These are phyloP conservation scores for Chamaea fasciata DNA, from an alignment of 2,113 vertebrate species.

Conservation along the genomic window DNA sequence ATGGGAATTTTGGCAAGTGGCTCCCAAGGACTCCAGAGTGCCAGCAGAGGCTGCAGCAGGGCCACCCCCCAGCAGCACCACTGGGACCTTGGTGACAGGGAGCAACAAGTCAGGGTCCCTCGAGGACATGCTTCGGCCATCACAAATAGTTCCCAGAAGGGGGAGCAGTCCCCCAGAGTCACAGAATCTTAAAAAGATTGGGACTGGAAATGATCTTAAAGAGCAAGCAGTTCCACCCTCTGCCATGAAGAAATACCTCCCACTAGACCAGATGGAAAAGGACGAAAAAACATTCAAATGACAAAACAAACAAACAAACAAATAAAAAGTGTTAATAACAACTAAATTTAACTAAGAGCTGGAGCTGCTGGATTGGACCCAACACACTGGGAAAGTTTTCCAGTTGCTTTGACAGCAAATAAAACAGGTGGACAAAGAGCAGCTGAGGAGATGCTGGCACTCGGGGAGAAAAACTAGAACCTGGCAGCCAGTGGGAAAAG, in stretches of 20 bases:
- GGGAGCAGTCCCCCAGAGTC: neutral
- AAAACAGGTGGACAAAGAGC: neutral
- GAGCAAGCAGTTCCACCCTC: neutral
- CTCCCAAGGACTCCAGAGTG: neutral
- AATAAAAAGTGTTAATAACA: neutral
- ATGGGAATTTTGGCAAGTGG: neutral
- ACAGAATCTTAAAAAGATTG: neutral
- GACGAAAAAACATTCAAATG: neutral
- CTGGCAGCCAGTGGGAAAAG: neutral
- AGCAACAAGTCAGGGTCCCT: neutral
- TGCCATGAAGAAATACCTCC: neutral
- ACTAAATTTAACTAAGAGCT: neutral
- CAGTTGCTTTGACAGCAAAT: neutral
- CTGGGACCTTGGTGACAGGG: neutral
- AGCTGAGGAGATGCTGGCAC: neutral
- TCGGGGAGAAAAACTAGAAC: neutral
- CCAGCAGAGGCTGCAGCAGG: neutral
- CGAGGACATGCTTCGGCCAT: accelerated
- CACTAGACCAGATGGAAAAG: neutral
- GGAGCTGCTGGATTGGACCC: neutral
- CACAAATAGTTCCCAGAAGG: neutral
- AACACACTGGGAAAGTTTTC: neutral
- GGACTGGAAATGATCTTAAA: neutral
- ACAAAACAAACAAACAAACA: too few species aligned
- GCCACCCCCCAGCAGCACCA: neutral